phyloP scores from a whole-genome alignment of 2,888 invertebrate genomes.

The Nomada flava region DNA sequence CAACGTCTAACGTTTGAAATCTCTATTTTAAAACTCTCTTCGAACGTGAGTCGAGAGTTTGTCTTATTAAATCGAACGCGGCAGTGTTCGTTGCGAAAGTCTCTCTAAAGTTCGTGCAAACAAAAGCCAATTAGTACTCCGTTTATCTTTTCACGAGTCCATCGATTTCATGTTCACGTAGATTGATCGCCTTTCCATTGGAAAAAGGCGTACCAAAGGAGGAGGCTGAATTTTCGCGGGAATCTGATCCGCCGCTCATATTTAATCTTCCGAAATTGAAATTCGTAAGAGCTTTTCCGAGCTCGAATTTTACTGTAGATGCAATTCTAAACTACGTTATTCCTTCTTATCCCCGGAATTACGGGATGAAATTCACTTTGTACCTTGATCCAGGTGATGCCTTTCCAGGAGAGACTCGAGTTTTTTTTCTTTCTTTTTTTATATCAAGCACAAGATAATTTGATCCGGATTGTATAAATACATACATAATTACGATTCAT shows the following conservation, averaged over 20 bases:
- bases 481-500: constrained; percentile 24
- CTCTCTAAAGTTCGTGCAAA: background rate
- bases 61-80: background rate
- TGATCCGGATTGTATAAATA: background rate
- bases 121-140: background rate
- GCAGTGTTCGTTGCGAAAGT: background rate
- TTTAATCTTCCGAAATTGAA: constrained; percentile 15
- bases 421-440: background rate
- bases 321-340: constrained; percentile 5
- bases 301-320: background rate
- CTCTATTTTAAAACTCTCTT: background rate
- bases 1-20: background rate
- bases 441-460: constrained; percentile 19
- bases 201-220: background rate
- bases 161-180: background rate
- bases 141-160: background rate
- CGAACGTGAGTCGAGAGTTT: background rate
- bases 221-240: background rate
- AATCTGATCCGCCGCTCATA: background rate
- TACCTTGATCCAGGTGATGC: background rate
- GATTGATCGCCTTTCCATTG: background rate
- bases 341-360: constrained; percentile 16
- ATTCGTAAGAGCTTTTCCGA: constrained; percentile 9
- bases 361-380: constrained; percentile 15
- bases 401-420: background rate